Evolutionary conservation across 2,888 invertebrate species (phyloP).

Genomic region (Blomia tropicalis): DNA sequence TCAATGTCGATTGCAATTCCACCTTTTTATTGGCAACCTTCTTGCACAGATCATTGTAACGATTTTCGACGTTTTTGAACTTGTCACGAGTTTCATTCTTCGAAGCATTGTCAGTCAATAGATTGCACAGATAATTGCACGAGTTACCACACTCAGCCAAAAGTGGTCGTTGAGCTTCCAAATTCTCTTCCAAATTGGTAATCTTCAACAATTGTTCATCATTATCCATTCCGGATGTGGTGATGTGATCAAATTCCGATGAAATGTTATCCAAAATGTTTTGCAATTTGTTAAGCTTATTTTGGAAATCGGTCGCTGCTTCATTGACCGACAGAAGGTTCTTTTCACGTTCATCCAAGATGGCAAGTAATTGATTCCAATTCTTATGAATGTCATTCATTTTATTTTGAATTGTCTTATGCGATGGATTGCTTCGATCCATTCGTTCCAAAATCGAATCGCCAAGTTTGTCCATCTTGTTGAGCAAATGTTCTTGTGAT

Average conservation of each 20-base stretch:
- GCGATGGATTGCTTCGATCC: conserved; percentile 46
- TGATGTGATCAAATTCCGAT: conserved; percentile 66
- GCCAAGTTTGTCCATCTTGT: conserved; percentile 65
- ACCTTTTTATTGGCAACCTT: conserved; percentile 56
- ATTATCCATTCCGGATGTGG: conserved; percentile 56
- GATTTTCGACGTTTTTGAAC: conserved; percentile 56
- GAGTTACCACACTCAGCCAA: conserved; percentile 74
- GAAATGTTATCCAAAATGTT: conserved; percentile 70
- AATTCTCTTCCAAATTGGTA: conserved; percentile 65
- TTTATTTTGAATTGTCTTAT: conserved; percentile 52
- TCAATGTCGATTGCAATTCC: conserved; percentile 65
- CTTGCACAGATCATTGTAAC: conserved; percentile 71
- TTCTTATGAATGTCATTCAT: conserved; percentile 49
- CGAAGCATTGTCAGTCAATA: conserved; percentile 73
- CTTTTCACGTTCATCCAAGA: conserved; percentile 68
- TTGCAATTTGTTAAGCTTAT: conserved; percentile 60
- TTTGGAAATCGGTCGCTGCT: conserved; percentile 81
- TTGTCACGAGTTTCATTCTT: conserved; percentile 72
- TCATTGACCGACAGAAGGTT: conserved; percentile 47
- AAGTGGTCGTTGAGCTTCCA: conserved; percentile 72
- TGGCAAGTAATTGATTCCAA: conserved; percentile 65
- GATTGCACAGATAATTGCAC: conserved; percentile 62
- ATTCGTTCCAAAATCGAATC: conserved; percentile 52
- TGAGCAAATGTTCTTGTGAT: conserved; percentile 73
- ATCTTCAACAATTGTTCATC: conserved; percentile 72